Conservation (phyloP, 2,888 invertebrate genomes). For the Rhagonycha lutea region DNA sequence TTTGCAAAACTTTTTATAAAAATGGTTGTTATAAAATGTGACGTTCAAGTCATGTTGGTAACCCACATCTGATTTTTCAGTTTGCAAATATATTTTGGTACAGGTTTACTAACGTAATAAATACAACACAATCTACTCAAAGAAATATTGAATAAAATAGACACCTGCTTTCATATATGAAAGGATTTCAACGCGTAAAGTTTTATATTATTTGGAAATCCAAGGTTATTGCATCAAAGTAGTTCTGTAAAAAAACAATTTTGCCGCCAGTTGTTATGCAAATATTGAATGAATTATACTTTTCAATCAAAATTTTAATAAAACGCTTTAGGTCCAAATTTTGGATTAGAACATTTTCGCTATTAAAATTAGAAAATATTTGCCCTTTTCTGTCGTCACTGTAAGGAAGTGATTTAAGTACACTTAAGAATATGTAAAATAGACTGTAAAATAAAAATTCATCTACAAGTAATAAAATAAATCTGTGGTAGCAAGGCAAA, state of each 20-base stretch:
- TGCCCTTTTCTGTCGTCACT: background rate
- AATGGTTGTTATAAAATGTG: too few species aligned
- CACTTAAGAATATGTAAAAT: too few species aligned
- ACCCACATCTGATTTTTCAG: too few species aligned
- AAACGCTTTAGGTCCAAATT: background rate
- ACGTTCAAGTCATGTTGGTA: too few species aligned
- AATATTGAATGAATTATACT: background rate
- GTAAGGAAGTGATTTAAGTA: too few species aligned
- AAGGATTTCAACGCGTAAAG: background rate
- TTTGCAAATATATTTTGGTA: too few species aligned
- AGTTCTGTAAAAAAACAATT: background rate
- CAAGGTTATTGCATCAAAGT: background rate
- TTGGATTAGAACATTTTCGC: background rate
- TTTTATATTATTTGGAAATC: background rate
- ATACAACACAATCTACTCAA: background rate
- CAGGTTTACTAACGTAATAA: background rate
- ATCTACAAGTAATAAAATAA: too few species aligned
- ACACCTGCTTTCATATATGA: background rate
- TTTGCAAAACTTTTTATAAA: too few species aligned
- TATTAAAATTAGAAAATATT: background rate
- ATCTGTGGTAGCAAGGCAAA: too few species aligned
- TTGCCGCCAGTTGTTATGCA: background rate
- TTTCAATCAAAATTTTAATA: background rate
- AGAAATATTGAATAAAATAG: background rate
- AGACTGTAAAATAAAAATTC: too few species aligned